Conservation (phyloP, 2,888 invertebrate genomes). For the Fragum whitleyi region DNA sequence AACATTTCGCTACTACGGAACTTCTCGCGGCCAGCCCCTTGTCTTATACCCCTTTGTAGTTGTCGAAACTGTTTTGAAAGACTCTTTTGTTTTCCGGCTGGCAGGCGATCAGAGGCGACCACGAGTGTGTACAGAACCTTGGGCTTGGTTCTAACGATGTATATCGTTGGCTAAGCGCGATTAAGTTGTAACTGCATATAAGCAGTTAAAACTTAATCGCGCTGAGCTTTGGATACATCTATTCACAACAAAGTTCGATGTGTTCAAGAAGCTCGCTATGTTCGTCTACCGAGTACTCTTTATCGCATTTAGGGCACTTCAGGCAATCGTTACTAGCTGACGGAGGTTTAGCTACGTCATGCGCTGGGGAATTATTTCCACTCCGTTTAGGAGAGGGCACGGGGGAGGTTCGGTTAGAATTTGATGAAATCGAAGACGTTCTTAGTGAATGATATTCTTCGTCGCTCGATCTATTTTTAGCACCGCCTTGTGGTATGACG, state of each 20-base stretch:
- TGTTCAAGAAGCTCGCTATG: constrained; percentile 76
- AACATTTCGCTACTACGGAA: too few relatives aligned
- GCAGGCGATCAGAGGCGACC: background rate
- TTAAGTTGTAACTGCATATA: too few relatives aligned
- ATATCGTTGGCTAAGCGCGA: too few relatives aligned
- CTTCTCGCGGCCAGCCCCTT: too few relatives aligned
- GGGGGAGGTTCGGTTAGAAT: constrained; percentile 30
- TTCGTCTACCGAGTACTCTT: constrained; percentile 70
- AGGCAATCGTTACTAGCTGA: constrained; percentile 52
- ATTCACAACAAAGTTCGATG: constrained; percentile 77
- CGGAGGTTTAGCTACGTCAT: background rate
- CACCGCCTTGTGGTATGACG: background rate
- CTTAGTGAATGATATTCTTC: constrained; percentile 44
- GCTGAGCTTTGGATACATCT: background rate
- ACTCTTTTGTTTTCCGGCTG: too few relatives aligned
- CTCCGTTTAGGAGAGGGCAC: constrained; percentile 9
- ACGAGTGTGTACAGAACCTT: background rate
- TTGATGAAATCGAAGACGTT: constrained; percentile 48
- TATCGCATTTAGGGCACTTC: constrained; percentile 77
- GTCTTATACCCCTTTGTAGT: too few relatives aligned
- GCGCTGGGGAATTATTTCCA: constrained; percentile 22
- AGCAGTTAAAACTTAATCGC: too few relatives aligned
- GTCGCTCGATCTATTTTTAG: constrained; percentile 26
- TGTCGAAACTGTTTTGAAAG: too few relatives aligned
- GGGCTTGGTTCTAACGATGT: background rate